Conservation (phyloP, 2,888 invertebrate species). For the Disparrhopalites patrizii region DNA sequence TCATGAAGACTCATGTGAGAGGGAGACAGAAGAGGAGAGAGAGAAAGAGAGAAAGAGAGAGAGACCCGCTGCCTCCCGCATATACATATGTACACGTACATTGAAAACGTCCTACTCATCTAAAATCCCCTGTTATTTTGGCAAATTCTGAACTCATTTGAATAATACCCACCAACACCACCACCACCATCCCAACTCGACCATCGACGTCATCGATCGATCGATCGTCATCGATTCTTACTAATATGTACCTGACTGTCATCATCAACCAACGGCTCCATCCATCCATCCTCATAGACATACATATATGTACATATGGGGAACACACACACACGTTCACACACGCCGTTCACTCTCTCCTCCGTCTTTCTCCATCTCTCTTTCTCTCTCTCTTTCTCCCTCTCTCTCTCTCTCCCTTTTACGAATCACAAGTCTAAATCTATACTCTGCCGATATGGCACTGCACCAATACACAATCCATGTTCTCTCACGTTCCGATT, state of each 20-base stretch:
- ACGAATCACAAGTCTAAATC: background rate
- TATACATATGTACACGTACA: background rate
- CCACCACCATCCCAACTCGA: slow-evolving; percentile 47
- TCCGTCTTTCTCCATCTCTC: background rate
- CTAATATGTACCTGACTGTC: slow-evolving; percentile 43
- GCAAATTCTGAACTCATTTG: slow-evolving; percentile 29
- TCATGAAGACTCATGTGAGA: too few species aligned
- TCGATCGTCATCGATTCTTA: slow-evolving; percentile 20
- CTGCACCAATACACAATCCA: slow-evolving; percentile 10
- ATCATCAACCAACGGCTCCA: slow-evolving; percentile 24
- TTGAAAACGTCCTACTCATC: slow-evolving; percentile 19
- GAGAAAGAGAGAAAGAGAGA: too few species aligned
- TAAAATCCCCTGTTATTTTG: slow-evolving; percentile 25
- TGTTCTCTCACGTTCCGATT: slow-evolving; percentile 8
- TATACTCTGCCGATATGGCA: slow-evolving; percentile 11
- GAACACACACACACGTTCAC: slow-evolving; percentile 6
- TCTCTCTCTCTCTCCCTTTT: slow-evolving; percentile 7
- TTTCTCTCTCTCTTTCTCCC: slow-evolving; percentile 21
- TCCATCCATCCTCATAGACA: slow-evolving; percentile 23
- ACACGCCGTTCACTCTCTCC: slow-evolving; percentile 1
- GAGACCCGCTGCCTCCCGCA: background rate
- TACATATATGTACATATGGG: background rate
- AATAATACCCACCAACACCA: slow-evolving; percentile 34
- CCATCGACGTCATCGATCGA: slow-evolving; percentile 46
- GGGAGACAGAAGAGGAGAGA: background rate